Conservation (phyloP, 2,888 invertebrate species). For the Heliconius ismenius region DNA sequence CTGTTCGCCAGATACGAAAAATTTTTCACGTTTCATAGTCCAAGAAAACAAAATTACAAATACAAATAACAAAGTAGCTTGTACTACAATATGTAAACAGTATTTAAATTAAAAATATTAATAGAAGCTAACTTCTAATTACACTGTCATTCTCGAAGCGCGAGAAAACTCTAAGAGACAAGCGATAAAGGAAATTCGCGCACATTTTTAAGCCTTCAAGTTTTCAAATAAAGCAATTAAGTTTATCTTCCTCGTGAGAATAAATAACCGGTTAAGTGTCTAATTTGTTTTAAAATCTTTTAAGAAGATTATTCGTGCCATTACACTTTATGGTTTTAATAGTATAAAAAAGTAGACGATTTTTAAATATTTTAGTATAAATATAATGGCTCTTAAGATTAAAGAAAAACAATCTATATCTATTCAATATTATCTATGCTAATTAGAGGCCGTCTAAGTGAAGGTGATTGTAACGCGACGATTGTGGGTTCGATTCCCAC, state of each 20-base stretch:
- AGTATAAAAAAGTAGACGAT: background rate
- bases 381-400: no score
- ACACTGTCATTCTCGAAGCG: background rate
- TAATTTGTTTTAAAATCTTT: conserved; percentile 28
- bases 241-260: conserved; percentile 28
- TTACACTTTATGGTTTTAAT: conserved; percentile 16
- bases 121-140: background rate
- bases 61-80: no score
- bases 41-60: no score
- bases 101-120: background rate
- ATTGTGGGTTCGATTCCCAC: background rate
- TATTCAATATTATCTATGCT: no score
- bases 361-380: background rate
- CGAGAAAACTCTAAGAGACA: conserved; percentile 11
- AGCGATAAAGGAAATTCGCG: conserved; percentile 16
- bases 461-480: background rate
- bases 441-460: no score
- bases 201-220: conserved; percentile 28
- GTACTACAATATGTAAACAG: background rate
- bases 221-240: conserved; percentile 28
- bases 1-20: no score
- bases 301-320: conserved; percentile 16
- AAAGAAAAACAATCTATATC: no score
- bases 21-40: no score
- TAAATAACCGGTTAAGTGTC: conserved; percentile 26